A percentile compares a stretch with the other conserved stretches of the same genome.
Conservation (phyloP, 2,888 invertebrate genomes). For the Ditula angustiorana region DNA sequence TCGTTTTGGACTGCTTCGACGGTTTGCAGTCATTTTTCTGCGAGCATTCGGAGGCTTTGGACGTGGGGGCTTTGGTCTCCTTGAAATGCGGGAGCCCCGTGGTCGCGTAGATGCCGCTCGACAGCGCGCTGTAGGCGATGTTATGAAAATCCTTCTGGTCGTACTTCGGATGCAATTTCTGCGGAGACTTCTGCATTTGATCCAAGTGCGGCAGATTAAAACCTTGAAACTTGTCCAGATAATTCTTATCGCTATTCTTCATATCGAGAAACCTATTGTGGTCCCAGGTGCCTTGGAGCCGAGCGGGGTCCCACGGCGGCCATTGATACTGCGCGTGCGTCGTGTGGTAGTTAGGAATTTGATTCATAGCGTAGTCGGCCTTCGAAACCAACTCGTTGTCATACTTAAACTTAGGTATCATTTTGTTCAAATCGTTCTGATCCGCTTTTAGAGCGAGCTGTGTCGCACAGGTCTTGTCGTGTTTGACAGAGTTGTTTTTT, state of each 20-base stretch:
- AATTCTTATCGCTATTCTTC: conserved; percentile 82
- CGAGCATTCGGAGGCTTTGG: conserved; percentile 70
- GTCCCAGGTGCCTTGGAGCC: conserved; percentile 83
- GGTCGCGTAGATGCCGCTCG: conserved; percentile 73
- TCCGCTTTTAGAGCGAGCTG: conserved; percentile 73
- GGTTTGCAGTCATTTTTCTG: conserved; percentile 78
- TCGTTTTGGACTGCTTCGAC: conserved; percentile 76
- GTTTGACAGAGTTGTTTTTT: conserved; percentile 72
- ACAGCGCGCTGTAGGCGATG: conserved; percentile 76
- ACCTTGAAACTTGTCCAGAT: conserved; percentile 85
- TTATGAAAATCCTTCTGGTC: conserved; percentile 81
- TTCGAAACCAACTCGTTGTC: conserved; percentile 84
- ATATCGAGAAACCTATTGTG: conserved; percentile 79
- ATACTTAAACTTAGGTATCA: conserved; percentile 81
- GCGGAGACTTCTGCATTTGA: conserved; percentile 86
- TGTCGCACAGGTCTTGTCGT: conserved; percentile 74
- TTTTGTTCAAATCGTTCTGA: conserved; percentile 83
- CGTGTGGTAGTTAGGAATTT: conserved; percentile 88
- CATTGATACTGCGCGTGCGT: conserved; percentile 87
- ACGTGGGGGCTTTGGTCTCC: conserved; percentile 70
- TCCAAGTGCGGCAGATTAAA: conserved; percentile 86
- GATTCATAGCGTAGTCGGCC: conserved; percentile 87
- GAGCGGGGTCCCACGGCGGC: conserved; percentile 85
- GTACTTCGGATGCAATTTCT: conserved; percentile 83
- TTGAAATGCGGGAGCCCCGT: conserved; percentile 76